Conservation (phyloP, 1,140 invertebrate genomes). For the Drosophila pallidifrons region DNA sequence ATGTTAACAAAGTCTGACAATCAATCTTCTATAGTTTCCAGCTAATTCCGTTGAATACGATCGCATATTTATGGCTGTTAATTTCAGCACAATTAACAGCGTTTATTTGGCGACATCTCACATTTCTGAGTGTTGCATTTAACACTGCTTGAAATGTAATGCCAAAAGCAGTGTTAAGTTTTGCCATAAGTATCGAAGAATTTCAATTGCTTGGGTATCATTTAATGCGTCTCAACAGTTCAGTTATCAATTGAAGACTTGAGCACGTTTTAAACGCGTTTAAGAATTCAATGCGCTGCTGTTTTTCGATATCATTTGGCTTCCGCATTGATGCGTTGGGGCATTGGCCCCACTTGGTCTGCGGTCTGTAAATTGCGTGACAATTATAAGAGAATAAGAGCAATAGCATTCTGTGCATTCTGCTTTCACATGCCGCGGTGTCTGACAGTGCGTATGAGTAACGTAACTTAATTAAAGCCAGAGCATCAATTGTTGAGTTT, state of each 20-base stretch:
- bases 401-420: conserved; percentile 8
- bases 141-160: background rate
- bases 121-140: background rate
- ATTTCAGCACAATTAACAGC: background rate
- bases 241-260: conserved; percentile 6
- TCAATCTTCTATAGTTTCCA: conserved; percentile 6
- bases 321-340: conserved; percentile 62
- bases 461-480: conserved; percentile 71
- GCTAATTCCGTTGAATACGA: background rate
- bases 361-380: conserved; percentile 51
- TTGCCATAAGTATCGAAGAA: background rate
- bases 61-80: background rate
- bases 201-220: background rate
- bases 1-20: background rate
- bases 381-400: conserved; percentile 38
- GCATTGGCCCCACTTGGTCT: conserved; percentile 48
- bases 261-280: conserved; percentile 22
- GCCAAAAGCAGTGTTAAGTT: too few relatives aligned
- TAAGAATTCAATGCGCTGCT: conserved; percentile 10
- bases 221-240: background rate
- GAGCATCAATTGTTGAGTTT: conserved; percentile 30
- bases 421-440: conserved; percentile 55
- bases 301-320: conserved; percentile 25
- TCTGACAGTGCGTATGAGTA: conserved; percentile 58
- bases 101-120: background rate